Evolutionary conservation across 2,113 vertebrate genomes (phyloP).

Genomic region (Taurulus bubalis): DNA sequence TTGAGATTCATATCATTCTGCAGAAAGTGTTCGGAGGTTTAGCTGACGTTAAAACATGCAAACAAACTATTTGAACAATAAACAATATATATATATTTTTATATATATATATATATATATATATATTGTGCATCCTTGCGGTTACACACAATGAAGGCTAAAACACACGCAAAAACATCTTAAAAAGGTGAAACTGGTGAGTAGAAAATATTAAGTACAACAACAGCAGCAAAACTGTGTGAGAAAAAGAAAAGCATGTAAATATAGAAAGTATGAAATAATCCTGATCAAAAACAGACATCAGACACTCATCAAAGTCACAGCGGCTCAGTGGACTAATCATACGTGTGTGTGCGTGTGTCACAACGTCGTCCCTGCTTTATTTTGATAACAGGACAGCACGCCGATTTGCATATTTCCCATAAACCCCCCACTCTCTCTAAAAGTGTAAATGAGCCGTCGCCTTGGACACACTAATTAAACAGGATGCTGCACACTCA

Average conservation of each 20-base stretch:
- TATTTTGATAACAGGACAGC: conserved; percentile 38
- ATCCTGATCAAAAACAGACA: neutral
- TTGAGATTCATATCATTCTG: neutral
- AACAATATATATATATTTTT: neutral
- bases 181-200: neutral
- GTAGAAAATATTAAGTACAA: neutral
- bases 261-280: neutral
- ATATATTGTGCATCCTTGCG: neutral
- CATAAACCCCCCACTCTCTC: conserved; percentile 32
- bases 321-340: neutral
- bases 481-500: conserved; percentile 52
- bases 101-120: too few relatives aligned
- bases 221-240: neutral
- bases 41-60: neutral
- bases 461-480: conserved; percentile 58
- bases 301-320: neutral
- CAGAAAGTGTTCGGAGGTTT: neutral
- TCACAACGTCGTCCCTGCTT: conserved; percentile 42
- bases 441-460: conserved; percentile 57
- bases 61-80: neutral
- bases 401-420: conserved; percentile 59
- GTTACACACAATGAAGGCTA: neutral
- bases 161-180: neutral
- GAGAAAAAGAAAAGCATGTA: neutral
- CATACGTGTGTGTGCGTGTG: conserved; percentile 2